phyloP scores from a whole-genome alignment of 2,888 invertebrate species.

The Toxonevra muliebris region DNA sequence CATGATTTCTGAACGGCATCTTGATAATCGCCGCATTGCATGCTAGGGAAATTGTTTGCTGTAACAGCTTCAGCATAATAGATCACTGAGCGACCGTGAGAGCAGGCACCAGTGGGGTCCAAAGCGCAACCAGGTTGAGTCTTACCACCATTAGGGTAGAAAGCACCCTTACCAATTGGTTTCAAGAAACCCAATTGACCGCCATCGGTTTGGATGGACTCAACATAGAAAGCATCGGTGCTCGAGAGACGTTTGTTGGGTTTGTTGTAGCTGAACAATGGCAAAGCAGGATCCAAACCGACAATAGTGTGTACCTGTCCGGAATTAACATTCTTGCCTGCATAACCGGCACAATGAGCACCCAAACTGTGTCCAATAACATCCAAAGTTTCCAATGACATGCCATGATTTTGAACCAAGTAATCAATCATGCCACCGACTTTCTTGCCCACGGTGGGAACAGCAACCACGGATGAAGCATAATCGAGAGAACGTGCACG shows the following conservation, averaged over 20 bases:
- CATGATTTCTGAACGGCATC: constrained; percentile 56
- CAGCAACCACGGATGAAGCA: constrained; percentile 66
- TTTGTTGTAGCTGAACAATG: constrained; percentile 50
- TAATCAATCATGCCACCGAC: constrained; percentile 58
- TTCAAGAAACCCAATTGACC: constrained; percentile 48
- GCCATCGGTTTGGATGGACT: constrained; percentile 54
- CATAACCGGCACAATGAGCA: constrained; percentile 71
- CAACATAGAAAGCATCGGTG: constrained; percentile 51
- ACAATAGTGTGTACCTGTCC: constrained; percentile 71
- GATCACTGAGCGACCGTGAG: constrained; percentile 64
- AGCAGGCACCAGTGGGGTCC: constrained; percentile 61
- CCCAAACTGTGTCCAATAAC: constrained; percentile 71
- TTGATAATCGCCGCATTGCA: constrained; percentile 47
- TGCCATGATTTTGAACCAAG: constrained; percentile 66
- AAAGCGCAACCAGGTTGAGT: constrained; percentile 67
- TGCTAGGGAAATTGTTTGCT: constrained; percentile 49
- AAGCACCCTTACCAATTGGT: constrained; percentile 63
- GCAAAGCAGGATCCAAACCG: constrained; percentile 62
- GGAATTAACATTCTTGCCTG: constrained; percentile 68
- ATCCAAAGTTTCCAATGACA: constrained; percentile 66
- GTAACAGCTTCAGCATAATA: constrained; percentile 66
- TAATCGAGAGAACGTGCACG: constrained; percentile 69
- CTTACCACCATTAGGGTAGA: constrained; percentile 67
- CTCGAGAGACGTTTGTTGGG: constrained; percentile 48
- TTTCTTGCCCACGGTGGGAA: constrained; percentile 52